Conservation (phyloP, 92 coral and sea anemone genomes). For the Phymanthus crucifer region DNA sequence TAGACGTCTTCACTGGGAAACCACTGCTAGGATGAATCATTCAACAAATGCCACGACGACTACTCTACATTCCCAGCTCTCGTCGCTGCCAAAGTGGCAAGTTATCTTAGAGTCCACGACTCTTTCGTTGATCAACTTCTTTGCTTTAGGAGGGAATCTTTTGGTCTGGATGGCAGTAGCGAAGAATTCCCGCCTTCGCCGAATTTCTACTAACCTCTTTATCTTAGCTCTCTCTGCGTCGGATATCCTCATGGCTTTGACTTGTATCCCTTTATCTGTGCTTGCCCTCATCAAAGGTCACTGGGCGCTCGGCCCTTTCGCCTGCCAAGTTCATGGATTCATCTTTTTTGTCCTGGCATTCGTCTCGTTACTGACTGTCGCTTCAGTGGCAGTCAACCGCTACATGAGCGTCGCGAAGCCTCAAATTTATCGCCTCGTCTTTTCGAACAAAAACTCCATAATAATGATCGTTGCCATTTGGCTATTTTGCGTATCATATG, state of each 20-base stretch:
- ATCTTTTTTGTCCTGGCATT: constrained; percentile 52
- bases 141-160: constrained; percentile 58
- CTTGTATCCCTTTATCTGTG: constrained; percentile 66
- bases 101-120: constrained; percentile 39
- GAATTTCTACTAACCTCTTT: constrained; percentile 56
- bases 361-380: constrained; percentile 64
- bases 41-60: constrained; percentile 3
- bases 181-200: constrained; percentile 54
- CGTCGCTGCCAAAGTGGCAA: constrained; percentile 31
- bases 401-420: constrained; percentile 66
- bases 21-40: constrained; percentile 19
- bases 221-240: constrained; percentile 55
- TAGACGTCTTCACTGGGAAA: not conserved
- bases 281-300: constrained; percentile 55
- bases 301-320: constrained; percentile 47
- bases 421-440: constrained; percentile 38
- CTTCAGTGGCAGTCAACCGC: constrained; percentile 73
- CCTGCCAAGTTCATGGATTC: constrained; percentile 70
- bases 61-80: not conserved
- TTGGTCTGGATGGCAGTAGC: constrained; percentile 52
- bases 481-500: constrained; percentile 46
- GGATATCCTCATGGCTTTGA: constrained; percentile 63
- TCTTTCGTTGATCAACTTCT: constrained; percentile 38
- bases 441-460: constrained; percentile 40
- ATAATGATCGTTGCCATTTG: constrained; percentile 45